Percentiles rank a stretch among this genome's conserved stretches.
Conservation (phyloP, 1,140 invertebrate species). For the Drosophila jambulina region DNA sequence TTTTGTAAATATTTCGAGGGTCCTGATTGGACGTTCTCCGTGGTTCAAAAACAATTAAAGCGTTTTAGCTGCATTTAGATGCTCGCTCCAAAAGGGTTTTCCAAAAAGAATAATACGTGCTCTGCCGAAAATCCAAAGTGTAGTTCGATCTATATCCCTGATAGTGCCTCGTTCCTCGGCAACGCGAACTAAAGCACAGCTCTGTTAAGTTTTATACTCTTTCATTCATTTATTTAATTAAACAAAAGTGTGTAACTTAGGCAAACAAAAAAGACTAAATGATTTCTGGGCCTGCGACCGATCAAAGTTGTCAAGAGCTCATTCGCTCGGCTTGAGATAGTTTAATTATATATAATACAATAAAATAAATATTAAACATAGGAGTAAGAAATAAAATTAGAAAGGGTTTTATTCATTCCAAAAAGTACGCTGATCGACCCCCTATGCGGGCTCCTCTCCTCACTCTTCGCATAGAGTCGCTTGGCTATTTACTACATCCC, state of each 20-base stretch:
- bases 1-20: slow-evolving; percentile 31
- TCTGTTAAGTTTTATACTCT: slow-evolving; percentile 42
- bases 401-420: slow-evolving; percentile 68
- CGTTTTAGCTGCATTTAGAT: slow-evolving; percentile 33
- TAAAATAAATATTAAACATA: slow-evolving; percentile 84
- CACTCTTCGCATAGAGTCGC: slow-evolving; percentile 14
- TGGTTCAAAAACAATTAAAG: slow-evolving; percentile 51
- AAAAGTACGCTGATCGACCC: slow-evolving; percentile 51
- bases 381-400: slow-evolving; percentile 72
- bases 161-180: slow-evolving; percentile 45
- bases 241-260: slow-evolving; percentile 74
- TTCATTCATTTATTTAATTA: slow-evolving; percentile 77
- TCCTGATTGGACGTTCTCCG: slow-evolving; percentile 23
- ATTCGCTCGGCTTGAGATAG: slow-evolving; percentile 59
- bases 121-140: slow-evolving; percentile 31
- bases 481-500: slow-evolving; percentile 50
- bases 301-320: slow-evolving; percentile 33
- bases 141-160: slow-evolving; percentile 57
- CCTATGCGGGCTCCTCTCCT: slow-evolving; percentile 18
- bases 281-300: slow-evolving; percentile 33
- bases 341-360: slow-evolving; percentile 81
- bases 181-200: slow-evolving; percentile 51
- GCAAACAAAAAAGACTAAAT: slow-evolving; percentile 68
- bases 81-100: slow-evolving; percentile 30
- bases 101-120: slow-evolving; percentile 21